Base-by-base conservation (phyloP, 2,113 vertebrate species). In the Plecotus auritus region DNA sequence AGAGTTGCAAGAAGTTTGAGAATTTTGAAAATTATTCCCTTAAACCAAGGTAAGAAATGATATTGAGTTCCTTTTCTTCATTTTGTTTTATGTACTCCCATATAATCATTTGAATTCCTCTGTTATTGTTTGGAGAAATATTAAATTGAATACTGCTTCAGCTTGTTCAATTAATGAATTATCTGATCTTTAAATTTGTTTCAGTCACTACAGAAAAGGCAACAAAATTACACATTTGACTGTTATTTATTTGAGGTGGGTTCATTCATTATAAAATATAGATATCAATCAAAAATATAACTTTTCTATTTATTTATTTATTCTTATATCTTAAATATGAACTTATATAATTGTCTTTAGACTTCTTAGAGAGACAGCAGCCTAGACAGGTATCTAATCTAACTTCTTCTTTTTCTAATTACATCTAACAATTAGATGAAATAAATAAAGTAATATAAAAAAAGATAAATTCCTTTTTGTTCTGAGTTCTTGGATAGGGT, bases 21-120 rank as follows among this genome's bases (percentile, higher is more conserved):
- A 93, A 96, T 95, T 95, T 95, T 97, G 96, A 97, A 97, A 95
- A 85, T 97, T 54, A 96, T 97, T 90, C 94, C 96, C 82, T 94
- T 97, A 93, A 95, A 90, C 42, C 88, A 92, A 82, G 97, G 97
- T 97, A 97, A 96, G 96, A 92, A 93, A 84, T 70, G 5, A 4
- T 35, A 69, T 11, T 20, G 14, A 18, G 9, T 85, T 64, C 0
- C 2, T 86, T 93, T 47, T 80, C 5, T 69, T 49, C 8, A 42
- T 35, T 92, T 59, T 90, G 11, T 22, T 94, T 40, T 56, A 56
- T 54, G 9, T 87, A 16, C 11, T 32, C n/a, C 10, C 17, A 2
- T 64, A 9, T n/a, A 45, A 40, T 80, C 8, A 35, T 64, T 72
- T 85, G 9, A 64, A 85, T 9, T 70, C 0, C 9, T 9, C 23